Percentiles rank a stretch among this genome's conserved stretches.
Conservation (phyloP, 2,113 vertebrate species). For the Athene cunicularia region DNA sequence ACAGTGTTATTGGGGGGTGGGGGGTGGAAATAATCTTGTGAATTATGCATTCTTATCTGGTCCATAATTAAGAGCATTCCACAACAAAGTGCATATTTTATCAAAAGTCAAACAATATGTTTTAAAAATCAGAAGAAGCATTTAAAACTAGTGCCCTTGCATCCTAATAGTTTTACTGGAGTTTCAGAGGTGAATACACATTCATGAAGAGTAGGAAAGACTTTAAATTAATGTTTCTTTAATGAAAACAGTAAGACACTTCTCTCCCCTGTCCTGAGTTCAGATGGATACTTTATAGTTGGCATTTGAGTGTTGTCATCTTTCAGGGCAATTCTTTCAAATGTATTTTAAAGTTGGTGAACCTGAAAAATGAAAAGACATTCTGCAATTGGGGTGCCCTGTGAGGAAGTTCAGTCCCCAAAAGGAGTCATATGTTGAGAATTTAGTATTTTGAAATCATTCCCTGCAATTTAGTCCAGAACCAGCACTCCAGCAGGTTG, state of each 20-base stretch:
- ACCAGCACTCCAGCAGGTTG: neutral
- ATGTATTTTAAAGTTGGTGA: neutral
- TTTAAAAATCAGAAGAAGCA: slow-evolving; percentile 52
- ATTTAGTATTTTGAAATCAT: neutral
- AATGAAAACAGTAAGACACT: neutral
- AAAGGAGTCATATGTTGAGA: neutral
- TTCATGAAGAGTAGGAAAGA: neutral
- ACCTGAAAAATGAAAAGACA: neutral
- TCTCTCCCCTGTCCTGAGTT: neutral
- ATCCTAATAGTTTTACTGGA: slow-evolving; percentile 13
- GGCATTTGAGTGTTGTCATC: neutral
- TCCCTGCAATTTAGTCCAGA: neutral
- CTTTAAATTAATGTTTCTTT: neutral
- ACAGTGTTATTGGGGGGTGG: neutral
- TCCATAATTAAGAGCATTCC: slow-evolving; percentile 47
- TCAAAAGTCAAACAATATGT: slow-evolving; percentile 60
- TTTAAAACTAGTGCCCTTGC: slow-evolving; percentile 27
- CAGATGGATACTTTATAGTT: neutral
- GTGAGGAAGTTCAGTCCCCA: neutral
- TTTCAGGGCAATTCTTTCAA: neutral
- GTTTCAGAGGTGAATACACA: neutral
- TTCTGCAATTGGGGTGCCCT: neutral
- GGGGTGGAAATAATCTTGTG: neutral
- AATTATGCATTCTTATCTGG: slow-evolving; percentile 48
- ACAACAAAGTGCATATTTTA: slow-evolving; percentile 63